Percentiles rank a stretch among this genome's conserved stretches.
These are phyloP conservation scores for Eretmocerus hayati DNA, from an alignment of 2,888 invertebrate genomes.

Conservation along the genomic window DNA sequence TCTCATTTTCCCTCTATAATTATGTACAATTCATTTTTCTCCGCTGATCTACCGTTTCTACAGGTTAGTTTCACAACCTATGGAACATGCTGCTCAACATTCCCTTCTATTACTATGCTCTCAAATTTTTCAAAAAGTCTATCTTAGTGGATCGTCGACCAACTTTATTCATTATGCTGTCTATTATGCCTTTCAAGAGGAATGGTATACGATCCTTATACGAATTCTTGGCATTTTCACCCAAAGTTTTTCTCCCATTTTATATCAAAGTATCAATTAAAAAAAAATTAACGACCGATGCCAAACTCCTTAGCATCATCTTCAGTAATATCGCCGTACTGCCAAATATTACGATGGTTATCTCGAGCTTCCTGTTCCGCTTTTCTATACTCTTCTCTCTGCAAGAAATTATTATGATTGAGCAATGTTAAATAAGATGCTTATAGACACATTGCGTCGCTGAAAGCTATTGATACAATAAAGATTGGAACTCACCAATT, in stretches of 20 bases:
- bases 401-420: constrained; percentile 21
- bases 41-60: constrained; percentile 20
- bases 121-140: constrained; percentile 21
- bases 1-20: constrained; percentile 18
- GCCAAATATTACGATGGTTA: constrained; percentile 87
- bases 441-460: not conserved
- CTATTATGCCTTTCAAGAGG: constrained; percentile 19
- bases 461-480: not conserved
- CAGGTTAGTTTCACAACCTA: constrained; percentile 17
- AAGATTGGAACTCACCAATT: constrained; percentile 64
- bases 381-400: constrained; percentile 71
- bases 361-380: constrained; percentile 84
- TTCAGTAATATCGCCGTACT: constrained; percentile 96
- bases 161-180: constrained; percentile 23
- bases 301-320: constrained; percentile 59
- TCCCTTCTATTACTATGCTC: constrained; percentile 14
- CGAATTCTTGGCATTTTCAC: constrained; percentile 20
- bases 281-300: constrained; percentile 27
- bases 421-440: not conserved
- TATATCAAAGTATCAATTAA: constrained; percentile 21
- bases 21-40: constrained; percentile 23
- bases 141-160: constrained; percentile 18
- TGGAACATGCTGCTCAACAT: constrained; percentile 19
- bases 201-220: constrained; percentile 21
- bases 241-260: constrained; percentile 19